Evolutionary conservation across 1,140 invertebrate genomes (phyloP).

Genomic region (Hermatobates lingyangjiaoensis): DNA sequence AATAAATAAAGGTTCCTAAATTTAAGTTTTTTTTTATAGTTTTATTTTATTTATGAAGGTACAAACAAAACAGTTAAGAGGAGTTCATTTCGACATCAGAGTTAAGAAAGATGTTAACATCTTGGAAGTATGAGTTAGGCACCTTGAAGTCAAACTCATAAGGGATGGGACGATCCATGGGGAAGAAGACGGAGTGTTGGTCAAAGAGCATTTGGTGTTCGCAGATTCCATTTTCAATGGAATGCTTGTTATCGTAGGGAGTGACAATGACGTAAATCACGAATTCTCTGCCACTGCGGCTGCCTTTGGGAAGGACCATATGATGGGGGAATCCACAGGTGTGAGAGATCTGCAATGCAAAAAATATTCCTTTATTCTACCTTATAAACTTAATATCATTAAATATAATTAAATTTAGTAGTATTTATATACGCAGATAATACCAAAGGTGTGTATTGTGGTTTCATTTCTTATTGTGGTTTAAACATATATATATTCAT

Average conservation of each 20-base stretch:
- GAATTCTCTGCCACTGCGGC: conserved; percentile 34
- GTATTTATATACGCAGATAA: no score
- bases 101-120: neutral
- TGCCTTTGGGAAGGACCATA: conserved; percentile 37
- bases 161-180: neutral
- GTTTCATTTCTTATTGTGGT: no score
- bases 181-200: neutral
- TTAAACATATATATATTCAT: no score
- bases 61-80: no score
- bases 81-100: no score
- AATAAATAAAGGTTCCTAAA: no score
- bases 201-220: neutral
- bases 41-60: no score
- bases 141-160: neutral
- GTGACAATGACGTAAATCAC: conserved; percentile 35
- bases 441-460: no score
- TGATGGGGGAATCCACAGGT: conserved; percentile 28
- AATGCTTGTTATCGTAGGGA: conserved; percentile 22
- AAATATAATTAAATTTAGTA: no score
- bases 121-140: neutral
- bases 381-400: conserved; percentile 38
- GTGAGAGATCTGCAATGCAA: no score
- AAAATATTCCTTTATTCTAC: conserved; percentile 40
- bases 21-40: no score
- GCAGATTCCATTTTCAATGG: neutral